A percentile compares a stretch with the other conserved stretches of the same genome.
phyloP scores from a whole-genome alignment of 2,113 vertebrate species.

The Patagioenas fasciata region DNA sequence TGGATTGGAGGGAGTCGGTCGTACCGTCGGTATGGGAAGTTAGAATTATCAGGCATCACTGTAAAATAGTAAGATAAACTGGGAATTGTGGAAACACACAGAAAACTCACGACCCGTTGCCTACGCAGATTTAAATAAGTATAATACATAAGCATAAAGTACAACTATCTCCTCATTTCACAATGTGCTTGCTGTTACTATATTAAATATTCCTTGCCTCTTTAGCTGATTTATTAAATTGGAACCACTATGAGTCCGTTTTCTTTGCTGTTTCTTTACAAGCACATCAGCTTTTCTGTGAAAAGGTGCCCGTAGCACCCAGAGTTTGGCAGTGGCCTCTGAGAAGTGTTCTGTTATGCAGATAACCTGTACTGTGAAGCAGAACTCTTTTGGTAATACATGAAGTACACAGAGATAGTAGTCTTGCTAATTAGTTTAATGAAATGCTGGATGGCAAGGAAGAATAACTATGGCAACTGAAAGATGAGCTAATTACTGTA shows the following conservation, averaged over 20 bases:
- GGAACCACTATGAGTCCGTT: not conserved
- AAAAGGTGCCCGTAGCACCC: not conserved
- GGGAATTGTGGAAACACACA: constrained; percentile 24
- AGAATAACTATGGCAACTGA: constrained; percentile 62
- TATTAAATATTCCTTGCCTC: not conserved
- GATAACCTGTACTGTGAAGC: not conserved
- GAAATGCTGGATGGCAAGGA: constrained; percentile 17
- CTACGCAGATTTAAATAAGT: not conserved
- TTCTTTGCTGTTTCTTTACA: not conserved
- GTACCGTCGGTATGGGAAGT: constrained; percentile 92
- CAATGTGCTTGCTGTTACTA: not conserved
- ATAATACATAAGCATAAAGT: not conserved
- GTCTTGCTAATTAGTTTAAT: constrained; percentile 34
- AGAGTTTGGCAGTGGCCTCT: not conserved
- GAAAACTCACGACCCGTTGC: not conserved
- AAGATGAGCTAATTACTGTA: constrained; percentile 23
- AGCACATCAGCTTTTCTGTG: not conserved
- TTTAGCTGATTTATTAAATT: not conserved
- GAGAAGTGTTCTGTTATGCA: not conserved
- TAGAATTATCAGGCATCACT: constrained; percentile 95
- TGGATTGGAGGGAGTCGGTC: constrained; percentile 97
- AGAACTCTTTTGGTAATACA: not conserved
- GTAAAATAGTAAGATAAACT: constrained; percentile 67
- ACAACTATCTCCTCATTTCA: not conserved
- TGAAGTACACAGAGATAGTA: not conserved